These are phyloP conservation scores for Trichechus manatus DNA, from an alignment of 2,113 vertebrate species.

Conservation along the genomic window DNA sequence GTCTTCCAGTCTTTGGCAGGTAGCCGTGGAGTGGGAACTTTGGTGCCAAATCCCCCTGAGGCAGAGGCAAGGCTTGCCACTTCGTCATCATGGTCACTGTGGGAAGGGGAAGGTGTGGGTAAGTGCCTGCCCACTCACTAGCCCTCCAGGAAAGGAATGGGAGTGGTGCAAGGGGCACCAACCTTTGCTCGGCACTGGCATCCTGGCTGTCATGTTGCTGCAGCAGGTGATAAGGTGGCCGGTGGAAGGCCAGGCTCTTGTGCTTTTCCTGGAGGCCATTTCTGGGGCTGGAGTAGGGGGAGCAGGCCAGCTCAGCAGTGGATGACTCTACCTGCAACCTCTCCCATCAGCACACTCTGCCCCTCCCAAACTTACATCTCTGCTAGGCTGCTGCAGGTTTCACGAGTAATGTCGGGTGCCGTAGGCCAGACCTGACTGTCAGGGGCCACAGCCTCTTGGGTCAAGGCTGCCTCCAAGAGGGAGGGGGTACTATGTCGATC, in stretches of 20 bases:
- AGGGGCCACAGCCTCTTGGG: constrained; percentile 90
- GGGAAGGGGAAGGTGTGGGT: constrained; percentile 47
- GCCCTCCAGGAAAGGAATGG: background rate
- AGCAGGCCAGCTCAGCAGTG: background rate
- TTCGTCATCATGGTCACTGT: constrained; percentile 97
- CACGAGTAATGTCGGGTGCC: constrained; percentile 97
- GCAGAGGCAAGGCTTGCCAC: constrained; percentile 94
- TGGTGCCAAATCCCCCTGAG: constrained; percentile 92
- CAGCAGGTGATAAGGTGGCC: constrained; percentile 93
- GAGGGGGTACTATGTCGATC: constrained; percentile 93
- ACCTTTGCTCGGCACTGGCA: constrained; percentile 96
- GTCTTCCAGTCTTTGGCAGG: constrained; percentile 97
- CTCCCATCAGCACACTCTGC: background rate
- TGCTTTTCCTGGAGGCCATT: constrained; percentile 95
- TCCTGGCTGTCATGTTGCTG: constrained; percentile 97
- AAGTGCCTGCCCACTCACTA: background rate
- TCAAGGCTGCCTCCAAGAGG: constrained; percentile 93
- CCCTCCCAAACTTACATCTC: constrained; percentile 86
- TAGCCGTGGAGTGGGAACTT: constrained; percentile 92
- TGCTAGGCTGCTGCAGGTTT: constrained; percentile 94
- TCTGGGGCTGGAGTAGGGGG: constrained; percentile 89
- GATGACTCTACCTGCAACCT: background rate
- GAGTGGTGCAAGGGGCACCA: fast-evolving
- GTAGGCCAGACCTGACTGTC: constrained; percentile 96
- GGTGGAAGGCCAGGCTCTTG: constrained; percentile 93